Base-by-base conservation (phyloP, 2,888 invertebrate species). In the Caenorhabditis uteleia region DNA sequence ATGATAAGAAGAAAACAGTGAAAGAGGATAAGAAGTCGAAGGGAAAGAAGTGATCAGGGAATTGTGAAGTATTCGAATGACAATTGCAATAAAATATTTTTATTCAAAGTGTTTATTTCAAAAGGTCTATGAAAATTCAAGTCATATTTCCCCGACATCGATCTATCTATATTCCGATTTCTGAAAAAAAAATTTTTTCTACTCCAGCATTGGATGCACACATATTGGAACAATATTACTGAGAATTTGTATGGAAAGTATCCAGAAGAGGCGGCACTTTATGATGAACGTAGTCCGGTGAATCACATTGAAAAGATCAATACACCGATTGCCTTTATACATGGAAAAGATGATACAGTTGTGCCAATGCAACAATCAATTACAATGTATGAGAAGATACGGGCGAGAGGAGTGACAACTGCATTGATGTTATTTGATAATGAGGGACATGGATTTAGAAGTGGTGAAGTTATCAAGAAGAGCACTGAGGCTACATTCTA, bases 381-480 rank as follows among this genome's bases (percentile, higher is more conserved):
- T 47, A 75, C 74, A 61, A 84, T 85, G 84, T 84, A 80, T 70
- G 76, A 84, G 26, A 83, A 82, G 38, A 77, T 86, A 10, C 82
- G 82, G 46, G 74, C 71, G 6, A 84, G 83, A 54, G 83, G 83
- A 8, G 58, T 85, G 5, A 82, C 84, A 1, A 83, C 84, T 2
- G 82, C 83, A 44, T 79, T 83, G 49, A 79, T 84, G 55, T 61
- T 85, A 34, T 85, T 84, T 68, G 73, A 83, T 77, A 84, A 84
- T 27, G 86, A 86, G 68, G 85, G 85, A 44, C 86, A 86, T 75
- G 86, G 86, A 4, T 86, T 86, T 74, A 70, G 84, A 12, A 82
- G 83, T 54, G 77, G 83, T 27, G 83, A 84, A 54, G 84, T 85
- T 48, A 84, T 85, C 31, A 79, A 83, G 60, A 75, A 70, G 27